Conservation (phyloP, 2,797 vertebrate genomes). For the Arrhamphus sclerolepis region DNA sequence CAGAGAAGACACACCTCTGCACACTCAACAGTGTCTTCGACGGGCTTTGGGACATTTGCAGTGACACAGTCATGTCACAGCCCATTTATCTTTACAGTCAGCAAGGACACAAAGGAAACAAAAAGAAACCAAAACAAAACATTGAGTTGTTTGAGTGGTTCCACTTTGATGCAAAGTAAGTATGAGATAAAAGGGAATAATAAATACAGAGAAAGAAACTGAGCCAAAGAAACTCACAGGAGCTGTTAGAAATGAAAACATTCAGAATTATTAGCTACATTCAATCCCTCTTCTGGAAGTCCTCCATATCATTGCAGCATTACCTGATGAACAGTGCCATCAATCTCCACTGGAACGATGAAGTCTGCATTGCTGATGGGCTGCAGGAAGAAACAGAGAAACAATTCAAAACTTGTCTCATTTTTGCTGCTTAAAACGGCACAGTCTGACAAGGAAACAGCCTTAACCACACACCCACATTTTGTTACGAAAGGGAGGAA, state of each 20-base stretch:
- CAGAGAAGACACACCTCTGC: constrained; percentile 7
- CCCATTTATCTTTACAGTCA: constrained; percentile 15
- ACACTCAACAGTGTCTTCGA: constrained; percentile 9
- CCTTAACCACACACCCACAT: constrained; percentile 20
- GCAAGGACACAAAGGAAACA: constrained; percentile 14
- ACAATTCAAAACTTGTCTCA: constrained; percentile 15
- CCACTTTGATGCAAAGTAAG: constrained; percentile 10
- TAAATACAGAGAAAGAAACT: constrained; percentile 19
- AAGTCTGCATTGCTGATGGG: constrained; percentile 97
- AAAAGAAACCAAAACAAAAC: constrained; percentile 9
- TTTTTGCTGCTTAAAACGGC: constrained; percentile 4
- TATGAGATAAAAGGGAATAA: constrained; percentile 44
- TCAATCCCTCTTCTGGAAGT: constrained; percentile 18
- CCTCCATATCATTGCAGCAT: constrained; percentile 7
- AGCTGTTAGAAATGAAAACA: constrained; percentile 29
- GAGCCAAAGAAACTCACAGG: constrained; percentile 8
- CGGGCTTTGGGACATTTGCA: constrained; percentile 5
- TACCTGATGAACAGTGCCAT: constrained; percentile 99
- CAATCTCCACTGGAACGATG: constrained; percentile 90
- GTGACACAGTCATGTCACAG: constrained; percentile 8
- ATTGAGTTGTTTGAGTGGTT: constrained; percentile 7
- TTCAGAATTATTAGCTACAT: constrained; percentile 22
- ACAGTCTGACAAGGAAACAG: constrained; percentile 15
- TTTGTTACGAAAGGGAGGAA: constrained; percentile 5
- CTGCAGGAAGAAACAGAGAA: constrained; percentile 68